Evolutionary conservation across 64 coral and sea anemone species (phyloP).

Genomic region (Pocillopora damicornis): DNA sequence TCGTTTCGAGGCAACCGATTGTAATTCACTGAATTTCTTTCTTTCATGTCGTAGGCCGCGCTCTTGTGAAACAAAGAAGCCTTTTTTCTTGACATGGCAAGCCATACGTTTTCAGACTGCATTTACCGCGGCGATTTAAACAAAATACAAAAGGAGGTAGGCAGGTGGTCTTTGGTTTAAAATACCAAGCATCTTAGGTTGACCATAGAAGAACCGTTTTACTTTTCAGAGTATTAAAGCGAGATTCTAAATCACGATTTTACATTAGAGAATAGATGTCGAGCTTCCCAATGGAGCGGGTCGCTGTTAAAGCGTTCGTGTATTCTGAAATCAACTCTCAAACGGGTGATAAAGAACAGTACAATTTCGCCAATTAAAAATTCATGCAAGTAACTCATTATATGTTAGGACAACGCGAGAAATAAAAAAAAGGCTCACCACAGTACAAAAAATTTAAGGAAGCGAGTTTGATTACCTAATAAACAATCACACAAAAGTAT

Average conservation of each 20-base stretch:
- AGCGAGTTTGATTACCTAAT: slow-evolving; percentile 19
- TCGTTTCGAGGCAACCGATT: neutral
- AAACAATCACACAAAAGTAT: slow-evolving; percentile 30
- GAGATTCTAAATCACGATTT: slow-evolving; percentile 4
- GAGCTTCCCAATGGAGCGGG: neutral
- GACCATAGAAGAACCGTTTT: neutral
- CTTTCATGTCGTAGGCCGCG: neutral
- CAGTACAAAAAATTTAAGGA: slow-evolving; percentile 21
- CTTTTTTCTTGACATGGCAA: neutral
- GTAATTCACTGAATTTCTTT: slow-evolving; percentile 19
- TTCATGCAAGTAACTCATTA: slow-evolving; percentile 43
- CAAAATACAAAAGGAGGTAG: neutral
- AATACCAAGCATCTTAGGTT: slow-evolving; percentile 14
- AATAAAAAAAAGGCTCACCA: neutral
- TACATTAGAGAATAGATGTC: neutral
- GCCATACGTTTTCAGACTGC: neutral
- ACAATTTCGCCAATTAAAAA: slow-evolving; percentile 10
- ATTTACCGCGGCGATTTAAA: neutral
- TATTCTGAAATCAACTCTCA: too few species aligned
- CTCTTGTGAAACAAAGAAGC: slow-evolving; percentile 8
- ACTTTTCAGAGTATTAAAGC: neutral
- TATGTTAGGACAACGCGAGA: slow-evolving; percentile 24
- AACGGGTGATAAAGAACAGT: too few species aligned
- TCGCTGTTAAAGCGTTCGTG: too few species aligned
- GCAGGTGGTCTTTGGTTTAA: slow-evolving; percentile 29